These are phyloP conservation scores for Macrobrachium nipponense DNA, from an alignment of 1,140 invertebrate genomes.

Conservation along the genomic window DNA sequence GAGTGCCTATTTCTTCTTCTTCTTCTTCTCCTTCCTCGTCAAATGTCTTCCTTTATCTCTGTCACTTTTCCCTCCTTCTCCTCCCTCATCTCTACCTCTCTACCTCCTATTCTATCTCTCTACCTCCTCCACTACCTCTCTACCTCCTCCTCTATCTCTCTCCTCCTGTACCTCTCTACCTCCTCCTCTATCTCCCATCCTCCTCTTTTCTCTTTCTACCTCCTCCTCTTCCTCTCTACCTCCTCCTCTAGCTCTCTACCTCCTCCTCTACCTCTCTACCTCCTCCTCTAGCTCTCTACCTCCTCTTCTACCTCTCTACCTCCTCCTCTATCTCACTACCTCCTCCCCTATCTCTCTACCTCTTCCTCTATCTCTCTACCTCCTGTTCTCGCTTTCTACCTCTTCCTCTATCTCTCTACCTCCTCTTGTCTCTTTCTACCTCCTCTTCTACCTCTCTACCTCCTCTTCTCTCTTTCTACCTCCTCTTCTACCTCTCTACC, in stretches of 20 bases:
- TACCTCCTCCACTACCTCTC: neutral
- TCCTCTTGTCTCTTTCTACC: no score
- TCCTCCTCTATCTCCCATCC: no score
- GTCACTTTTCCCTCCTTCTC: neutral
- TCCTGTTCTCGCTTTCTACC: no score
- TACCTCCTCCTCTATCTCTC: neutral
- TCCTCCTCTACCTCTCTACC: neutral
- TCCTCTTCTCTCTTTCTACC: no score
- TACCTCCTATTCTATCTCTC: neutral
- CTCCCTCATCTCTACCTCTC: neutral
- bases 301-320: neutral
- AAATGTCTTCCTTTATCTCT: neutral
- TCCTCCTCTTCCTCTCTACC: constrained; percentile 29
- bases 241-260: constrained; percentile 22
- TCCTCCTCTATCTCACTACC: neutral
- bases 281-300: no score
- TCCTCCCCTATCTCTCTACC: constrained; percentile 10
- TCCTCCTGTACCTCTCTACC: neutral
- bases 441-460: no score
- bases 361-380: neutral
- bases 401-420: no score
- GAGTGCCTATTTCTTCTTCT: neutral
- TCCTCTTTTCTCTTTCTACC: constrained; percentile 5
- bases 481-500: no score
- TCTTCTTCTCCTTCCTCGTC: neutral